Evolutionary conservation across 2,113 vertebrate genomes (phyloP).

Genomic region (Actenoides hombroni): DNA sequence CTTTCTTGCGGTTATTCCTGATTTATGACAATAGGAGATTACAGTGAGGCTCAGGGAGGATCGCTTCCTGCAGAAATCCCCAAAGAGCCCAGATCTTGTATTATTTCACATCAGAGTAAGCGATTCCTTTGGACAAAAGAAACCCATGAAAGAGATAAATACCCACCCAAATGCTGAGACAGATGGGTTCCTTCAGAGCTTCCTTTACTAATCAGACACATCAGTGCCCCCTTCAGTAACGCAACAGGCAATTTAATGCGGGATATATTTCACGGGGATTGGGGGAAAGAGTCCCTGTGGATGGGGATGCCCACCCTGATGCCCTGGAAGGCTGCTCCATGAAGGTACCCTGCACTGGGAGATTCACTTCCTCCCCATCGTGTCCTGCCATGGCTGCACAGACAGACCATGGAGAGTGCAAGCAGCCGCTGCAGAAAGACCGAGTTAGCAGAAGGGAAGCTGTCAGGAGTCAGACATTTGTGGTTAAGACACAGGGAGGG

Average conservation of each 20-base stretch:
- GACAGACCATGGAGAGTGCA: neutral
- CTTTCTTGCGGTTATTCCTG: constrained; percentile 39
- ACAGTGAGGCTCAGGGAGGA: constrained; percentile 33
- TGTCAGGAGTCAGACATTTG: constrained; percentile 25
- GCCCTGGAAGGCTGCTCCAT: neutral
- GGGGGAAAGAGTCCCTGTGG: neutral
- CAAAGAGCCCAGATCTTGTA: constrained; percentile 2
- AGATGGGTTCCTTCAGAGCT: constrained; percentile 33
- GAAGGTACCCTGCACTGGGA: neutral
- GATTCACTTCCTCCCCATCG: neutral
- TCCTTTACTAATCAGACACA: constrained; percentile 43
- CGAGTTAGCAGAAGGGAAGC: neutral
- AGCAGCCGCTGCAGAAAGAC: neutral
- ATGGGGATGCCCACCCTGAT: neutral
- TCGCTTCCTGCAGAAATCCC: constrained; percentile 36
- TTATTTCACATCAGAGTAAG: constrained; percentile 55
- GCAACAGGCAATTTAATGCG: neutral
- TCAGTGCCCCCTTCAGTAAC: constrained; percentile 51
- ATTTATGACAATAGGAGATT: constrained; percentile 46
- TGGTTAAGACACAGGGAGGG: constrained; percentile 18
- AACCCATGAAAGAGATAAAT: constrained; percentile 53
- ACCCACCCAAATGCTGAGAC: constrained; percentile 8
- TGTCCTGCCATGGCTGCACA: neutral
- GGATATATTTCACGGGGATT: neutral
- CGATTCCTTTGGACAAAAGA: constrained; percentile 39